Percentiles rank a stretch among this genome's conserved stretches.
phyloP scores from a whole-genome alignment of 2,797 vertebrate species.

The Liasis olivaceus region DNA sequence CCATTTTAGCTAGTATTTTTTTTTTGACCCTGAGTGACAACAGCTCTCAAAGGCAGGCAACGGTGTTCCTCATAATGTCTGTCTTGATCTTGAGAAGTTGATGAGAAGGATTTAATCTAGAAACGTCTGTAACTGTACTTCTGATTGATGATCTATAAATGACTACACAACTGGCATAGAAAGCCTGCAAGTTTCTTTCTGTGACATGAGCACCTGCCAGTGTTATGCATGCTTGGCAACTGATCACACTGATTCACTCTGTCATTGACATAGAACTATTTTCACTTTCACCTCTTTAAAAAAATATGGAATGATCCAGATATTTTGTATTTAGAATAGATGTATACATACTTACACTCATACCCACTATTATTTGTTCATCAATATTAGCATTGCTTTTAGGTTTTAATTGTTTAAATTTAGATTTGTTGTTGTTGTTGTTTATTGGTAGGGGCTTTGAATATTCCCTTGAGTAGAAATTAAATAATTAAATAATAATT shows the following conservation, averaged over 20 bases:
- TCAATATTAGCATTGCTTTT: background rate
- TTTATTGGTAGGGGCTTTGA: background rate
- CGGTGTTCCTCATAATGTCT: background rate
- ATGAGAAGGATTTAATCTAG: background rate
- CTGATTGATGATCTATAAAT: background rate
- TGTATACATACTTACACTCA: background rate
- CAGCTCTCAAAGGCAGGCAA: background rate
- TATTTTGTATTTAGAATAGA: background rate
- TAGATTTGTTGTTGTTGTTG: background rate
- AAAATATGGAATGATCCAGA: background rate
- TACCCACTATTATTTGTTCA: background rate
- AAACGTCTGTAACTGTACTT: background rate
- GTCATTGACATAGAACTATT: background rate
- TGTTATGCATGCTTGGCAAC: background rate
- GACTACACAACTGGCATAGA: background rate
- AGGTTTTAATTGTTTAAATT: background rate
- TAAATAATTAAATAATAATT: background rate
- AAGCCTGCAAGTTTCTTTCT: background rate
- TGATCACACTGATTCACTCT: background rate
- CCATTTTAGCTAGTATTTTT: background rate
- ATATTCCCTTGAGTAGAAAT: background rate
- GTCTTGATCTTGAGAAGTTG: background rate
- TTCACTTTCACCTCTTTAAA: background rate
- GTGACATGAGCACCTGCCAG: background rate
- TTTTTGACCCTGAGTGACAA: background rate